Evolutionary conservation across 2,113 vertebrate genomes (phyloP).

Genomic region (Etheostoma cragini): DNA sequence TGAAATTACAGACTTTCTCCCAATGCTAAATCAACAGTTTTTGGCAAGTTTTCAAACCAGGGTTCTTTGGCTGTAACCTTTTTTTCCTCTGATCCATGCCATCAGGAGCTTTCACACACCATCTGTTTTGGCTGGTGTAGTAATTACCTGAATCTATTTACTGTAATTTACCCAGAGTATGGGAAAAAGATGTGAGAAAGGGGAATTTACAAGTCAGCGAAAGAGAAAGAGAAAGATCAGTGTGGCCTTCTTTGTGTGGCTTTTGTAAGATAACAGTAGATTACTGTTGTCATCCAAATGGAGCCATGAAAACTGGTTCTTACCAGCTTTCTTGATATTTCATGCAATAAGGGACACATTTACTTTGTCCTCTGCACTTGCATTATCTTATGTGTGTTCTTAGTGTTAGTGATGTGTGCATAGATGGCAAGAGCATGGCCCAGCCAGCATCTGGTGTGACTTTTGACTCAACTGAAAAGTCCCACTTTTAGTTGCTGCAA

Average conservation of each 20-base stretch:
- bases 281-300: constrained; percentile 31
- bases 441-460: neutral
- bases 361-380: constrained; percentile 12
- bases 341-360: neutral
- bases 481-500: neutral
- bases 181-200: neutral
- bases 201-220: neutral
- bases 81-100: constrained; percentile 1
- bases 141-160: constrained; percentile 2
- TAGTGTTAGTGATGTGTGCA: constrained; percentile 9
- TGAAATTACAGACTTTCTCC: neutral
- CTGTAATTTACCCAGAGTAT: neutral
- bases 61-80: neutral
- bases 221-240: neutral
- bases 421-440: neutral
- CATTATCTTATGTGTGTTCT: neutral
- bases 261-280: constrained; percentile 19
- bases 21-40: neutral
- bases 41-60: neutral
- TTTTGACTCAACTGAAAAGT: neutral
- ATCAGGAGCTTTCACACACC: constrained; percentile 11
- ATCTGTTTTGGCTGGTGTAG: neutral
- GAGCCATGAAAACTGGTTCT: constrained; percentile 36
- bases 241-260: constrained; percentile 1
- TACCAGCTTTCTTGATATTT: constrained; percentile 33